phyloP scores from a whole-genome alignment of 2,888 invertebrate genomes.

The Nemoura dubitans region DNA sequence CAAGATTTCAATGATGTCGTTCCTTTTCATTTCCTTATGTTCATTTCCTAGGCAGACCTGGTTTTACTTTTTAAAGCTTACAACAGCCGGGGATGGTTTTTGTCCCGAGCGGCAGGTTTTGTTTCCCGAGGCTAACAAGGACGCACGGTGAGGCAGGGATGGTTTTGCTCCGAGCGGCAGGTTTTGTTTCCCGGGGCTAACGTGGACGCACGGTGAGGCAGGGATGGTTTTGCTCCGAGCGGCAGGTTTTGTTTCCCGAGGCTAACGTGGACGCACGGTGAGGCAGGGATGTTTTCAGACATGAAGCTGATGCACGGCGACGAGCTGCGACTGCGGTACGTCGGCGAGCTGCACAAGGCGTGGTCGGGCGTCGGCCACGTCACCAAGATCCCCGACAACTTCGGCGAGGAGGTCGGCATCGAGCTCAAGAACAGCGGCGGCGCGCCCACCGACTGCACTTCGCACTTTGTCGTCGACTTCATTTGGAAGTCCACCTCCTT shows the following conservation, averaged over 20 bases:
- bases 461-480: slow-evolving; percentile 97
- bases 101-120: not conserved
- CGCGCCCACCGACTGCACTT: slow-evolving; percentile 92
- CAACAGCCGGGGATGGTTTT: not conserved
- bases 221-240: not conserved
- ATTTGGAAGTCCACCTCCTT: slow-evolving; percentile 99
- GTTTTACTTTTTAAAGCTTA: no score
- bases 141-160: not conserved
- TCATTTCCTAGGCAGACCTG: no score
- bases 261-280: not conserved
- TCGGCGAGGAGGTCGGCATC: slow-evolving; percentile 97
- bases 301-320: slow-evolving; percentile 99
- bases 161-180: not conserved
- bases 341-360: slow-evolving; percentile 90
- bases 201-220: not conserved
- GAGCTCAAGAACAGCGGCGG: slow-evolving; percentile 92
- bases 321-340: slow-evolving; percentile 90
- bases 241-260: no score
- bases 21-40: no score
- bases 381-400: slow-evolving; percentile 94
- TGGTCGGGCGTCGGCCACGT: slow-evolving; percentile 99
- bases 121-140: not conserved
- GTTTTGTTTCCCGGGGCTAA: not conserved
- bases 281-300: slow-evolving; percentile 63
- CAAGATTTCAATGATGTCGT: no score